Base-by-base conservation (phyloP, 2,888 invertebrate genomes). In the Sclerodermus sp. region DNA sequence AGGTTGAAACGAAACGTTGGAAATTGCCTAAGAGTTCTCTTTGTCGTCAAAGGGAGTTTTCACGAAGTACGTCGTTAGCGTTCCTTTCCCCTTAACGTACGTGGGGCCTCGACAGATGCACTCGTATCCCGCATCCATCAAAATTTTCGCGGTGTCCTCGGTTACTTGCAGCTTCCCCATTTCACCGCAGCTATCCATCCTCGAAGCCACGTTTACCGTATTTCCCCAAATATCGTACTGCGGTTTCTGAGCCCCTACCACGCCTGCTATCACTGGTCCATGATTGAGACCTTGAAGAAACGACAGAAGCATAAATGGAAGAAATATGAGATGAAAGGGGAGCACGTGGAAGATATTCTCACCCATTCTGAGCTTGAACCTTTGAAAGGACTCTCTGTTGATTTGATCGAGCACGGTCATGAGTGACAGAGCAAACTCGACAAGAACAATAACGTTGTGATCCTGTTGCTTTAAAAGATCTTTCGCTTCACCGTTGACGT, bases 191-290 rank as follows among this genome's bases (percentile, higher is more conserved):
- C 94, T 95, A 79, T 97, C 97, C 97, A 98, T 98, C 42, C 97
- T 81, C 4, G 94, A 95, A 1, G 97, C 96, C 10, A 97, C 94
- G 76, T 97, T 97, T 13, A 98, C 98, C 0, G 97, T 96, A 79
- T 98, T 96, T 12, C 97, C 96, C 97, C 97, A 98, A 66, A 98
- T 97, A 75, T 98, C 97, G 79, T 96, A 97, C 79, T 97, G 96
- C 0, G 97, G 97, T 74, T 97, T 97, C 77, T 96, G 94, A 0
- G 96, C 96, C 0, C 96, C 96, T 17, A 97, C 94, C 14, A 97
- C 96, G 0, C 96, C 97, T 0, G 96, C 96, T 74, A 96, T 96
- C 17, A 96, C 94, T 0, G 93, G 90, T 0, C 95, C 95, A 76
- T 92, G 91, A 75, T 88, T 91, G 45, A 95, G 78, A 54, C 94